Base-by-base conservation (phyloP, 2,888 invertebrate species). In the Cephus nigrinus region DNA sequence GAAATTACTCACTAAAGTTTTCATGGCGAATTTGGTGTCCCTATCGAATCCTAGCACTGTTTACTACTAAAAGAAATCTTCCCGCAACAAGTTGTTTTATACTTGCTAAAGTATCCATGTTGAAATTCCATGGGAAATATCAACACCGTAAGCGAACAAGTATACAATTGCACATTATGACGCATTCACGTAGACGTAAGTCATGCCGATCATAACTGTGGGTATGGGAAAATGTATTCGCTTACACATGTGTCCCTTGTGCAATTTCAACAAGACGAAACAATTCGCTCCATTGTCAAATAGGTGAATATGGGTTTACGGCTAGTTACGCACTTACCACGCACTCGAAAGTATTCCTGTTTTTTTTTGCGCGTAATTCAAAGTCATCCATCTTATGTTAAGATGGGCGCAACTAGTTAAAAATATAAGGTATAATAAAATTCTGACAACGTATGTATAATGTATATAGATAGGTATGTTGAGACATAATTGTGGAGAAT, bases 41-140 rank as follows among this genome's bases (percentile, higher is more conserved):
- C 68, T 36, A 40, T 35, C 32, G 33, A 32, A 69, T 36, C 30
- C 69, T n/a, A 55, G 15, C 74, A 31, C 32, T 68, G 23, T 23
- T 23, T 55, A 75, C 34, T 68, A 78, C 78, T 78, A 72, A 75
- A 79, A 71, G 69, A 30, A 32, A 77, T 80, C 30, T 78, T 79
- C 78, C 73, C 79, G 77, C 76, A 74, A 36, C 31, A 74, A 69
- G 33, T 33, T 75, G 80, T 84, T 86, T 86, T 88, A 88, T 87
- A 86, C 81, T 71, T 34, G 36, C 73, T 69, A 68, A 74, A 30
- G 31, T 33, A 71, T 33, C 71, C 36, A 76, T 89, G 86, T 84
- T 84, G 87, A 86, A 86, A 90, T 78, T 78, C 78, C 80, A 83
- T 87, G 89, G 78, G 88, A 88, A 87, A 81, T 81, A 35, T 35